Evolutionary conservation across 2,113 vertebrate species (phyloP).

Genomic region (Lonchura striata): DNA sequence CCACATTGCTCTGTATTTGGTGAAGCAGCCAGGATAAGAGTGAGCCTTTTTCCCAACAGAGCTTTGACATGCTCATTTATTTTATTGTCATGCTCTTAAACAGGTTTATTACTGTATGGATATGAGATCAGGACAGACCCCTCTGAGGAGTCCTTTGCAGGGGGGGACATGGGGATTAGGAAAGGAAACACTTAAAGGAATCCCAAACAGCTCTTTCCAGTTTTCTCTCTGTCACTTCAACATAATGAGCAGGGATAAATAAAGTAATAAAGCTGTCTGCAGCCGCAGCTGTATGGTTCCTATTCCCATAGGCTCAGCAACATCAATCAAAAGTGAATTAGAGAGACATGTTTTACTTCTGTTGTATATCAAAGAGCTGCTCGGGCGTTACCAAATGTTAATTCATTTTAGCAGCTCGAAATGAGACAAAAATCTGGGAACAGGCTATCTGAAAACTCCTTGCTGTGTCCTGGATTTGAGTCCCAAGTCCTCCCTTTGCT

Average conservation of each 20-base stretch:
- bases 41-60: background rate
- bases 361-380: background rate
- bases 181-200: background rate
- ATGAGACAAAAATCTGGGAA: background rate
- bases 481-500: background rate
- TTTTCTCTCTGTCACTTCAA: background rate
- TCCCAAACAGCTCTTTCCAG: background rate
- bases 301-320: background rate
- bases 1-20: background rate
- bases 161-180: background rate
- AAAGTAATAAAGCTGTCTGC: background rate
- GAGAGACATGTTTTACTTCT: background rate
- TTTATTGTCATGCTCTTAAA: background rate
- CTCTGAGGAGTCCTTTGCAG: background rate
- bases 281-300: background rate
- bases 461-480: background rate
- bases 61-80: background rate
- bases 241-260: background rate
- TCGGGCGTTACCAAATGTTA: background rate
- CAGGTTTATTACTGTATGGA: background rate
- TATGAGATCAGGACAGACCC: background rate
- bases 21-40: background rate
- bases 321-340: slow-evolving; percentile 1
- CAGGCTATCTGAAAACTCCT: background rate
- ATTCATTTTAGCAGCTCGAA: background rate